Evolutionary conservation across 2,113 vertebrate genomes (phyloP).

Genomic region (human): DNA sequence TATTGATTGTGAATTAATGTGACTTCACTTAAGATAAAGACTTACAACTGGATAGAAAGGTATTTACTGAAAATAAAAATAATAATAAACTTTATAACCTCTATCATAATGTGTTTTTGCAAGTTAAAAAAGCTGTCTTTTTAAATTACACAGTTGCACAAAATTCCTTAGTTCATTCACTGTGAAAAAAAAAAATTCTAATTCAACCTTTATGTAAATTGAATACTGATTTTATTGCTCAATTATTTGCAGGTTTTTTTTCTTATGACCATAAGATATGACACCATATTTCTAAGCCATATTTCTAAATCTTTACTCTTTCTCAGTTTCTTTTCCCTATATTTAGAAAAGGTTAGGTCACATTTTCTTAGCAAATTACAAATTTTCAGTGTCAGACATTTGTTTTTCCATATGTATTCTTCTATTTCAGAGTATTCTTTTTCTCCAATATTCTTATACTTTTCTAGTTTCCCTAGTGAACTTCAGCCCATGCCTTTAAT

Average conservation of each 20-base stretch:
- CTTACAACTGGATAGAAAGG: constrained; percentile 56
- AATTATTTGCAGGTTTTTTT: constrained; percentile 35
- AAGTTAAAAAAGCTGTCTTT: constrained; percentile 69
- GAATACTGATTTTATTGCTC: constrained; percentile 52
- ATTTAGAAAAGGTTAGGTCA: constrained; percentile 48
- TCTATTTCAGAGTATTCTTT: background rate
- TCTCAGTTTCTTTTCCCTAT: constrained; percentile 13
- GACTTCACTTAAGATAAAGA: constrained; percentile 62
- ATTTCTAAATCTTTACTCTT: constrained; percentile 44
- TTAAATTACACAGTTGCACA: constrained; percentile 64
- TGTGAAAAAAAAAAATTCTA: background rate
- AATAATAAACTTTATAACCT: constrained; percentile 67
- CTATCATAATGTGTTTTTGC: constrained; percentile 26
- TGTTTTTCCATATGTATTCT: background rate
- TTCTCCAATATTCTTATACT: background rate
- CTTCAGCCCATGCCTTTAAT: constrained; percentile 28
- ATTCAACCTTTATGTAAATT: constrained; percentile 58
- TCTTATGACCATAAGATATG: constrained; percentile 51
- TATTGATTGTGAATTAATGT: constrained; percentile 28
- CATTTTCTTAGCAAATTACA: constrained; percentile 39
- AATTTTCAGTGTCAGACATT: background rate
- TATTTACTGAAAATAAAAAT: constrained; percentile 72
- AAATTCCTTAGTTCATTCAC: constrained; percentile 60
- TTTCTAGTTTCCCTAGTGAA: background rate
- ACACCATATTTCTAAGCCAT: constrained; percentile 59